phyloP scores from a whole-genome alignment of 2,888 invertebrate genomes.

The Callyntrura sp. region DNA sequence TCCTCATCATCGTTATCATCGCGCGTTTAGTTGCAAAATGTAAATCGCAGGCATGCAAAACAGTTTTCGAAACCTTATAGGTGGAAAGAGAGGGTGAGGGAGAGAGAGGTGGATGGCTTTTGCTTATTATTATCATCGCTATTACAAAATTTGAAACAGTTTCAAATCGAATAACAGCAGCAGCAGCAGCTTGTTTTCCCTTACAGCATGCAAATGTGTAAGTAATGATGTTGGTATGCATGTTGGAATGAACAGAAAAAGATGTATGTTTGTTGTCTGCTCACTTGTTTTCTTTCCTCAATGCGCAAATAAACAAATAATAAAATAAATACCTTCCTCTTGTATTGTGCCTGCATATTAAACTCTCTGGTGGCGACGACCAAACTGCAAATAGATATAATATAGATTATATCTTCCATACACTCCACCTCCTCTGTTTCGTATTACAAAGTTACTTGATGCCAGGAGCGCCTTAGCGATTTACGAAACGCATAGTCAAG shows the following conservation, averaged over 20 bases:
- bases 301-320: slow-evolving; percentile 42
- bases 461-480: too few relatives aligned
- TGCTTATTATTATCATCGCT: too few relatives aligned
- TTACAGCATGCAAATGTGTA: slow-evolving; percentile 1
- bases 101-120: neutral
- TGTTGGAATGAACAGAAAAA: too few relatives aligned
- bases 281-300: slow-evolving; percentile 2
- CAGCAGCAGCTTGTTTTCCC: neutral
- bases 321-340: too few relatives aligned
- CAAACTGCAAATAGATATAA: neutral
- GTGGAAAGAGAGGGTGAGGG: neutral
- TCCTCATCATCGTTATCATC: slow-evolving; percentile 6
- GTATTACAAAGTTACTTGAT: slow-evolving; percentile 15
- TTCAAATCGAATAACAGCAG: slow-evolving; percentile 9
- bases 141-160: neutral
- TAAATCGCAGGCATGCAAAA: neutral
- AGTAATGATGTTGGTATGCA: too few relatives aligned
- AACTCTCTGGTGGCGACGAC: neutral
- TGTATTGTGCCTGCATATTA: neutral
- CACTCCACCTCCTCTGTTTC: too few relatives aligned
- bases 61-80: too few relatives aligned
- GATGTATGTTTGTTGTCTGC: slow-evolving; percentile 10
- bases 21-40: neutral
- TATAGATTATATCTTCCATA: neutral
- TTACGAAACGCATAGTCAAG: slow-evolving; percentile 4